phyloP scores from a whole-genome alignment of 2,113 vertebrate genomes.

The Aspiorhynchus laticeps region DNA sequence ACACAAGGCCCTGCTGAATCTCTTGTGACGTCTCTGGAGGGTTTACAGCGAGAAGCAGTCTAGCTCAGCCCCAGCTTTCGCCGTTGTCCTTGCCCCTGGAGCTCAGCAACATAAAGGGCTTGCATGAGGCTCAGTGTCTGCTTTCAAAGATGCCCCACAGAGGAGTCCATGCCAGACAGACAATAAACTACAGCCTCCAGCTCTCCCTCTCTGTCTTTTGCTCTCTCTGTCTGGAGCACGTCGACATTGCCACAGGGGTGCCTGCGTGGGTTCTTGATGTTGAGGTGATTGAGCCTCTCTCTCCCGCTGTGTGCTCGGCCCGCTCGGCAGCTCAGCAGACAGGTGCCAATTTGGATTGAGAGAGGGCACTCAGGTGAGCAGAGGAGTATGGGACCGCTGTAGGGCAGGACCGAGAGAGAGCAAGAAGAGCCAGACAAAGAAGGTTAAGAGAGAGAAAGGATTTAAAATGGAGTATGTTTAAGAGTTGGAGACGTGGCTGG shows the following conservation, averaged over 20 bases:
- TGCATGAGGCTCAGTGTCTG: conserved; percentile 33
- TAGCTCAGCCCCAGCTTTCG: not conserved
- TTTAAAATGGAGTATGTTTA: not conserved
- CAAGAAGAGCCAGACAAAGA: not conserved
- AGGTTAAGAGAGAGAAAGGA: not conserved
- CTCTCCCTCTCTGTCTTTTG: conserved; percentile 21
- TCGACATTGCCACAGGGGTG: conserved; percentile 45
- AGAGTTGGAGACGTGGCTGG: not conserved
- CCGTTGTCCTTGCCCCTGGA: conserved; percentile 25
- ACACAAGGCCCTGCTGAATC: not conserved
- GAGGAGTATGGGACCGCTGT: conserved; percentile 19
- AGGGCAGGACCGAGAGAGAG: not conserved
- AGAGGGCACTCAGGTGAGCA: conserved; percentile 35
- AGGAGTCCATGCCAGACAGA: conserved; percentile 43
- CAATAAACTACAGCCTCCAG: conserved; percentile 42
- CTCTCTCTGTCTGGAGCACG: conserved; percentile 9
- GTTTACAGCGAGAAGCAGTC: not conserved
- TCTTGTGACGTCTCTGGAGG: conserved; percentile 8
- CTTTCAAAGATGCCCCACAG: conserved; percentile 33
- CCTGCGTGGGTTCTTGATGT: conserved; percentile 41
- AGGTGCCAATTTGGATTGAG: conserved; percentile 25
- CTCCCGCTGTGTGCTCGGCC: conserved; percentile 10
- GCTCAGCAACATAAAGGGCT: conserved; percentile 24
- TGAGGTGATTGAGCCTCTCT: conserved; percentile 34
- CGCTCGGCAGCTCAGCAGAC: not conserved